Percentiles rank a stretch among this genome's conserved stretches.
These are phyloP conservation scores for Cynodonichthys magdalenae DNA, from an alignment of 2,797 vertebrate genomes.

Conservation along the genomic window DNA sequence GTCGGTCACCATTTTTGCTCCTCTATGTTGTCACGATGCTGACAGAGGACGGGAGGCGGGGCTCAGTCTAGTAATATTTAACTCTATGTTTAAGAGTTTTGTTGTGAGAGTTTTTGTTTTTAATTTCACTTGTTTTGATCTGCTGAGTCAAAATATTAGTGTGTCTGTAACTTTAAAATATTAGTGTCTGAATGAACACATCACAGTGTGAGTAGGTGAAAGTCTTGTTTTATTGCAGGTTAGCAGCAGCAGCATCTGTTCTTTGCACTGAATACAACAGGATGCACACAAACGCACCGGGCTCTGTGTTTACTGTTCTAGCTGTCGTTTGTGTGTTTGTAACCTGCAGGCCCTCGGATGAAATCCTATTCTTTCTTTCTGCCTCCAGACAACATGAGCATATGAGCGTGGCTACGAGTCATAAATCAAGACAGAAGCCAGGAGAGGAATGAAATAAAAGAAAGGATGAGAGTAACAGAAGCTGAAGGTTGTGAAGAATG, in stretches of 20 bases:
- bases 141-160: neutral
- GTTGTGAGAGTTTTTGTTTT: too few species aligned
- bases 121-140: too few species aligned
- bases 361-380: constrained; percentile 44
- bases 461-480: neutral
- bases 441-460: constrained; percentile 20
- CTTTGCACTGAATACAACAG: neutral
- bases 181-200: neutral
- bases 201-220: constrained; percentile 1
- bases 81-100: too few species aligned
- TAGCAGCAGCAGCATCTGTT: neutral
- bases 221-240: neutral
- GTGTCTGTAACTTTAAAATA: neutral
- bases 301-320: constrained; percentile 3
- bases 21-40: too few species aligned
- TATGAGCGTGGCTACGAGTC: constrained; percentile 44
- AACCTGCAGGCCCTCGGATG: constrained; percentile 35
- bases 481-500: neutral
- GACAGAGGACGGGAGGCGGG: too few species aligned
- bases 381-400: constrained; percentile 54
- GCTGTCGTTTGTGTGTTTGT: constrained; percentile 1
- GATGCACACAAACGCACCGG: neutral
- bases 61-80: too few species aligned
- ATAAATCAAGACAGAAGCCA: constrained; percentile 54
- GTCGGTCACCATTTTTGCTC: too few species aligned